Conservation (phyloP, 2,797 vertebrate species). For the Hippocampus kuda region DNA sequence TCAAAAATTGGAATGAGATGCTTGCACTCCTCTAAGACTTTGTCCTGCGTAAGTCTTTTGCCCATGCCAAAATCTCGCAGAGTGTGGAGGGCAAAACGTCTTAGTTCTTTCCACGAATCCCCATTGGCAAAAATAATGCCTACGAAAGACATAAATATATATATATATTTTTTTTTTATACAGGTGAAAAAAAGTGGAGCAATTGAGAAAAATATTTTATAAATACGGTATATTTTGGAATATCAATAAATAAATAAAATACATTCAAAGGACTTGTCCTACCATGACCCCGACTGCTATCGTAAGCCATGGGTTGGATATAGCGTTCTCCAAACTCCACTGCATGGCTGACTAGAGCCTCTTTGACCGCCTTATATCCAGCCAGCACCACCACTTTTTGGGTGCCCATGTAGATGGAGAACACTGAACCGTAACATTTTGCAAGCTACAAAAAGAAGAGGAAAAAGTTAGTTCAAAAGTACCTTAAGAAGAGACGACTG, state of each 20-base stretch:
- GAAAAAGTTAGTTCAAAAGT: not conserved
- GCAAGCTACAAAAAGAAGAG: slow-evolving; percentile 44
- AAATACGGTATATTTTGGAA: too few relatives aligned
- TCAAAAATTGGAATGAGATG: slow-evolving; percentile 52
- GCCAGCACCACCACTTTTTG: slow-evolving; percentile 60
- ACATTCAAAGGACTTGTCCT: not conserved
- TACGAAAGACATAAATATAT: slow-evolving; percentile 10
- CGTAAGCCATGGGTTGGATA: slow-evolving; percentile 33
- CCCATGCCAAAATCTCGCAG: slow-evolving; percentile 69
- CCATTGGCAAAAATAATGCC: slow-evolving; percentile 67
- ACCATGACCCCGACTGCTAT: slow-evolving; percentile 46
- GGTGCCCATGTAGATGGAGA: slow-evolving; percentile 51
- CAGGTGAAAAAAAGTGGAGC: not conserved
- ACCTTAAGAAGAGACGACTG: not conserved
- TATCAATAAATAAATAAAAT: not conserved
- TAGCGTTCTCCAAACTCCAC: slow-evolving; percentile 59
- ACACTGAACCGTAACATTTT: slow-evolving; percentile 56
- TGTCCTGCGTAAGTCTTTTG: slow-evolving; percentile 53
- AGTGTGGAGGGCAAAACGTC: slow-evolving; percentile 58
- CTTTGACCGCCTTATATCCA: slow-evolving; percentile 57
- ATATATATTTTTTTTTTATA: not conserved
- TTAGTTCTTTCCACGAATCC: slow-evolving; percentile 65
- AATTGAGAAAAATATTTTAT: too few relatives aligned
- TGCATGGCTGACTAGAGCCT: slow-evolving; percentile 55
- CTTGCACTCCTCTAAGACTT: slow-evolving; percentile 60